These are phyloP conservation scores for Acanthaster planci DNA, from an alignment of 35 echinoderm and acorn worm genomes.

Conservation along the genomic window DNA sequence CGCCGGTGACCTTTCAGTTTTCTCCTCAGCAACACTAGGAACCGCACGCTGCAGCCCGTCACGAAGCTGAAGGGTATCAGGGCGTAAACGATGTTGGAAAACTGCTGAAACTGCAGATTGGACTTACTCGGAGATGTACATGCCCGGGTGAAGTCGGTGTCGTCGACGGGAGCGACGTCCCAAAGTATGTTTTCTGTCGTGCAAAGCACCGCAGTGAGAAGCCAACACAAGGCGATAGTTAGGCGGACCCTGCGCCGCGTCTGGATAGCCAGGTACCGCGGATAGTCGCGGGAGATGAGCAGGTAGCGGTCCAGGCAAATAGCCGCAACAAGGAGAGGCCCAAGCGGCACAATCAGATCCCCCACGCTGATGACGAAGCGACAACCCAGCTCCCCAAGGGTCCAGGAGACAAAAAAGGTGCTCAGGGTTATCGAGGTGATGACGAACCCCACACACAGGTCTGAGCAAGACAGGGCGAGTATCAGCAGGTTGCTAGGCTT, in stretches of 20 bases:
- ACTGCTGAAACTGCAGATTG: neutral
- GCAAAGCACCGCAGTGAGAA: neutral
- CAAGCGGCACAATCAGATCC: too few species aligned
- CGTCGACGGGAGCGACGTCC: neutral
- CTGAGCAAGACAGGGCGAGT: too few species aligned
- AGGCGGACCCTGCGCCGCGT: neutral
- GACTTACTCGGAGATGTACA: neutral
- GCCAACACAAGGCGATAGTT: neutral
- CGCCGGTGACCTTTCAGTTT: neutral
- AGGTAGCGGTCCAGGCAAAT: conserved; percentile 6
- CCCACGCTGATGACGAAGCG: too few species aligned
- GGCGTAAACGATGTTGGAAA: neutral
- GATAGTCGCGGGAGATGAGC: neutral
- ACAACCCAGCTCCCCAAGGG: too few species aligned
- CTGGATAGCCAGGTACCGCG: neutral
- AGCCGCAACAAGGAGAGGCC: too few species aligned
- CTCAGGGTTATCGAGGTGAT: too few species aligned
- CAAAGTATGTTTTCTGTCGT: neutral
- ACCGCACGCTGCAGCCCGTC: neutral
- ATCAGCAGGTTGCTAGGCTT: too few species aligned
- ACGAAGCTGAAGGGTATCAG: neutral
- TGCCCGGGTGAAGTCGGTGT: neutral
- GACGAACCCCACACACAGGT: too few species aligned
- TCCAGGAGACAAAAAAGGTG: too few species aligned
- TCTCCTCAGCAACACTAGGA: neutral